Conservation (phyloP, 92 coral and sea anemone species). For the Heteractis magnifica region DNA sequence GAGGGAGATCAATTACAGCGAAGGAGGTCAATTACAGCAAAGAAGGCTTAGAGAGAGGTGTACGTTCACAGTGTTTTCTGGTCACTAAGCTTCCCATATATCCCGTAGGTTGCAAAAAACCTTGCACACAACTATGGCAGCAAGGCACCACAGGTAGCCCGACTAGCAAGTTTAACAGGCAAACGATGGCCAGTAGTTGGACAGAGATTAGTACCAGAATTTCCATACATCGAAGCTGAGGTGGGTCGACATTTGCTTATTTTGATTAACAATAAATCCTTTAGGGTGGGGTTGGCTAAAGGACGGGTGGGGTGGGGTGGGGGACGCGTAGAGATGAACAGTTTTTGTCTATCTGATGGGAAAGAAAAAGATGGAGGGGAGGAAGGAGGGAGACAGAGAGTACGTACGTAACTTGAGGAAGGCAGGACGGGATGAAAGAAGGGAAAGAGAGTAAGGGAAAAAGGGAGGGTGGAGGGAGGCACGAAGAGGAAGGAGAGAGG, state of each 20-base stretch:
- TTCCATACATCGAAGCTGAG: slow-evolving; percentile 97
- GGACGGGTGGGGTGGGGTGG: neutral
- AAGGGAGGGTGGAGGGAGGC: neutral
- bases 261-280: neutral
- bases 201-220: slow-evolving; percentile 68
- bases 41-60: neutral
- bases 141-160: slow-evolving; percentile 92
- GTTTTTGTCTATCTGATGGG: too few species aligned
- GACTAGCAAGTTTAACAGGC: slow-evolving; percentile 78
- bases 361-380: too few species aligned
- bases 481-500: neutral
- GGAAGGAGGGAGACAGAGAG: too few species aligned
- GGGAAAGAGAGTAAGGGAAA: neutral
- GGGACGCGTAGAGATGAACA: too few species aligned
- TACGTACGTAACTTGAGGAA: too few species aligned
- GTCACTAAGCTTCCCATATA: neutral
- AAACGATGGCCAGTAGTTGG: slow-evolving; percentile 94
- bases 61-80: neutral
- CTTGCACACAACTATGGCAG: slow-evolving; percentile 88
- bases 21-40: too few species aligned
- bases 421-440: neutral
- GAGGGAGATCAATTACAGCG: too few species aligned
- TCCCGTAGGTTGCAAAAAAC: slow-evolving; percentile 76
- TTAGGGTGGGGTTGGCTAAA: neutral
- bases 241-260: slow-evolving; percentile 21